phyloP scores from a whole-genome alignment of 2,113 vertebrate species.

The Buteo buteo region DNA sequence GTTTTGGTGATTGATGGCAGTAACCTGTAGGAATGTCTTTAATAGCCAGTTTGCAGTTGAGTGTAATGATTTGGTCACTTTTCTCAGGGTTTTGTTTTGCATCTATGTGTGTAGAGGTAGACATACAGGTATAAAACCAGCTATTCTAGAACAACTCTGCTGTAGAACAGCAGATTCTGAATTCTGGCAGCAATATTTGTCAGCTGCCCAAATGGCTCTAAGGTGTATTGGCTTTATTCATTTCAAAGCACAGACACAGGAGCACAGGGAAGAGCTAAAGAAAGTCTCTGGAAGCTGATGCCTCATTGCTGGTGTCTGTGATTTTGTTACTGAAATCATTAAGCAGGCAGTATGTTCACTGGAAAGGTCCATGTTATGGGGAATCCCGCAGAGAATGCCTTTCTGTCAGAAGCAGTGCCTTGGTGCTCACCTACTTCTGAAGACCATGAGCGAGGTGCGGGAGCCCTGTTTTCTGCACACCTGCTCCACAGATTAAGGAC shows the following conservation, averaged over 20 bases:
- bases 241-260: neutral
- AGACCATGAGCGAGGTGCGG: accelerated
- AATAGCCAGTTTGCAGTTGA: slow-evolving; percentile 66
- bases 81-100: slow-evolving; percentile 65
- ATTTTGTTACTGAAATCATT: neutral
- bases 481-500: neutral
- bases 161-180: neutral
- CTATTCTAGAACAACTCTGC: neutral
- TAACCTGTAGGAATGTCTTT: neutral
- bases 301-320: neutral
- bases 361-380: neutral
- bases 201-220: neutral
- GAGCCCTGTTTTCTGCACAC: neutral
- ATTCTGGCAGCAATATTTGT: neutral
- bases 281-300: neutral
- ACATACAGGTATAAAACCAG: neutral
- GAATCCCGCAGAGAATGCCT: neutral
- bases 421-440: neutral
- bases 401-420: neutral
- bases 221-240: neutral
- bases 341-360: neutral
- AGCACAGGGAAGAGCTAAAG: neutral
- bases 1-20: neutral
- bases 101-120: neutral
- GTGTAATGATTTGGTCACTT: slow-evolving; percentile 71